Percentiles rank a stretch among this genome's conserved stretches.
phyloP scores from a whole-genome alignment of 37 sponge, comb jelly and placozoan species.

The Oopsacas minuta region DNA sequence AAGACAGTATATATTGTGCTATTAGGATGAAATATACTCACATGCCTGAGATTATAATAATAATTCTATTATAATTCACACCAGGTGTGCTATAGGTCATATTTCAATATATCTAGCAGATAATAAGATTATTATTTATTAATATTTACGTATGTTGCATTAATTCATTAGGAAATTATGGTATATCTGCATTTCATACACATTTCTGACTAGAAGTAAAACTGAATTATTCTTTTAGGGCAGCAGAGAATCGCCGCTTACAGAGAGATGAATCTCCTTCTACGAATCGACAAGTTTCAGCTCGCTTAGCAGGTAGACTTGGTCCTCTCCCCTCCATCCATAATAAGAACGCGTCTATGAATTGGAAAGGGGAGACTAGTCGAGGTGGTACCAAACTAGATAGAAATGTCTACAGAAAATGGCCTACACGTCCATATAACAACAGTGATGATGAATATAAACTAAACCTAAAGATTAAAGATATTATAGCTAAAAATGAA shows the following conservation, averaged over 20 bases:
- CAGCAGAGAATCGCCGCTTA: not conserved
- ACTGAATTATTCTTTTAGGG: not conserved
- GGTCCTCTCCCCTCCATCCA: not conserved
- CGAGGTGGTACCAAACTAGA: not conserved
- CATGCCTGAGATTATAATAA: too few species aligned
- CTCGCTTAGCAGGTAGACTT: not conserved
- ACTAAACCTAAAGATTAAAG: conserved; percentile 13
- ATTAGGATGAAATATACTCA: too few species aligned
- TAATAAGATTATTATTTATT: too few species aligned
- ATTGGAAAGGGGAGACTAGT: not conserved
- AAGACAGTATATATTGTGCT: too few species aligned
- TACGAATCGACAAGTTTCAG: not conserved
- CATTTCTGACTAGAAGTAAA: not conserved
- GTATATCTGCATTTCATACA: too few species aligned
- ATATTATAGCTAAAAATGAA: conserved; percentile 15
- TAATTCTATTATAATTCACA: too few species aligned
- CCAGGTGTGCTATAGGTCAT: too few species aligned
- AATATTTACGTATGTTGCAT: too few species aligned
- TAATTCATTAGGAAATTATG: too few species aligned
- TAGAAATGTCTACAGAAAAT: not conserved
- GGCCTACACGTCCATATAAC: not conserved
- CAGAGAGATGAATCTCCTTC: not conserved
- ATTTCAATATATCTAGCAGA: too few species aligned
- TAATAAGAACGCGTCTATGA: not conserved
- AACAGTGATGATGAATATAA: conserved; percentile 2